Base-by-base conservation (phyloP, 2,113 vertebrate species). In the Dinomys branickii region DNA sequence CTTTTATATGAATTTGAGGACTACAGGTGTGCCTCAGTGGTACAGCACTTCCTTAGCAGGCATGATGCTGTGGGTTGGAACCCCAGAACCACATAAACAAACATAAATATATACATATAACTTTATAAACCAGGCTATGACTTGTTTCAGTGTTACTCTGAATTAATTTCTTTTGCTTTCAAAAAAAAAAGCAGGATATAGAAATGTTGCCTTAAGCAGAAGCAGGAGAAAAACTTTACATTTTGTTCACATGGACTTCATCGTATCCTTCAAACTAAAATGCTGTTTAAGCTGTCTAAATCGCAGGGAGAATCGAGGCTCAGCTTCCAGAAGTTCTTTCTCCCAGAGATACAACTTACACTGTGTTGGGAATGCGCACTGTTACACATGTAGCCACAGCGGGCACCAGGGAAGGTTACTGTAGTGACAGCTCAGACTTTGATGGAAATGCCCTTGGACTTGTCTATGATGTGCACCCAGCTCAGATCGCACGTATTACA, bases 301-400 rank as follows among this genome's bases (percentile, higher is more conserved):
- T 35, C 77, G 35, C 30, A 52, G 77, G 16, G 0, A 17, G 28
- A 80, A 80, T 33, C 16, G 19, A 50, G 50, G 28, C 0, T 19
- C 22, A 19, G 30, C 28, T 52, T 50, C 28, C 73, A 19, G 47
- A 8, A 19, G 28, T 30, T 30, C 44, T 35, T 13, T 19, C 3
- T 50, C 44, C 44, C 75, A 33, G 14, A 19, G 44, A 17, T 17
- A 33, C 24, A 17, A 6, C 28, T 3, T 47, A 8, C 9, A 2
- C 7, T 78, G 3, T 17, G 44, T 2, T 28, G 44, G 38, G 13
- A 1, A 33, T 9, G 14, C 17, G 26, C 14, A 10, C 26, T 17
- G 14, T 78, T 7, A 50, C 26, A 2, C 6, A 33, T 1, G 7
- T 7, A 33, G 44, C 2, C 7, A 17, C 38, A 33, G 1, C 19